phyloP scores from a whole-genome alignment of 2,888 invertebrate species.

The Pseudococcus viburni region DNA sequence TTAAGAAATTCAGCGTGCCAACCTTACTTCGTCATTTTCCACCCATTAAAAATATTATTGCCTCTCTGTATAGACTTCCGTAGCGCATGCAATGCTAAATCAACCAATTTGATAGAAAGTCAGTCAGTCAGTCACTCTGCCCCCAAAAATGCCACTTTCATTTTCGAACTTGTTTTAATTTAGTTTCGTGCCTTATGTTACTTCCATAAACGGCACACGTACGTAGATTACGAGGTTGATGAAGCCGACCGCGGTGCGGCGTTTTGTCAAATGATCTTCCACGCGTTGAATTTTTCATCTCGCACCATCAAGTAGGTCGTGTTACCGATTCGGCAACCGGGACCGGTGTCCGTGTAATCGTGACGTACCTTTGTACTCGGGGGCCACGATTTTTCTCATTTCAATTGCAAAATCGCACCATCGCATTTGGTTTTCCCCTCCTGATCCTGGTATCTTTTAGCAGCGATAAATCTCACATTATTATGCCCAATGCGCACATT shows the following conservation, averaged over 20 bases:
- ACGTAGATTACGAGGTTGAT: neutral
- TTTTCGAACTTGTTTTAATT: neutral
- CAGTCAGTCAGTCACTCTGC: neutral
- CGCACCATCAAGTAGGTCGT: slow-evolving; percentile 41
- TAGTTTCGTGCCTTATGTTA: neutral
- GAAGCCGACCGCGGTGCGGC: neutral
- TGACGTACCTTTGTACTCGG: slow-evolving; percentile 23
- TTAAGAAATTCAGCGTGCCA: too few species aligned
- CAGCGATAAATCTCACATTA: neutral
- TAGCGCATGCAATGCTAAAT: too few species aligned
- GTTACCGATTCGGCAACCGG: slow-evolving; percentile 19
- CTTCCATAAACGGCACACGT: slow-evolving; percentile 16
- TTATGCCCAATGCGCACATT: neutral
- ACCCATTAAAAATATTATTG: too few species aligned
- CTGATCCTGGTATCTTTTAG: neutral
- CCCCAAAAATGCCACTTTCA: neutral
- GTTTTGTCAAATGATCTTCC: slow-evolving; percentile 21
- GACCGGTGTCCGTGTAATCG: neutral
- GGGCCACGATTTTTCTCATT: slow-evolving; percentile 28
- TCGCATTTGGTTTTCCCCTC: neutral
- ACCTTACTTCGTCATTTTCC: too few species aligned
- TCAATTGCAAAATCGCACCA: neutral
- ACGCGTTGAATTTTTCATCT: slow-evolving; percentile 3
- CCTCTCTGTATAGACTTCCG: too few species aligned
- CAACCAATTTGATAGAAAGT: too few species aligned